Evolutionary conservation across 1,140 invertebrate species (phyloP).

Genomic region (Drosophila prosaltans): DNA sequence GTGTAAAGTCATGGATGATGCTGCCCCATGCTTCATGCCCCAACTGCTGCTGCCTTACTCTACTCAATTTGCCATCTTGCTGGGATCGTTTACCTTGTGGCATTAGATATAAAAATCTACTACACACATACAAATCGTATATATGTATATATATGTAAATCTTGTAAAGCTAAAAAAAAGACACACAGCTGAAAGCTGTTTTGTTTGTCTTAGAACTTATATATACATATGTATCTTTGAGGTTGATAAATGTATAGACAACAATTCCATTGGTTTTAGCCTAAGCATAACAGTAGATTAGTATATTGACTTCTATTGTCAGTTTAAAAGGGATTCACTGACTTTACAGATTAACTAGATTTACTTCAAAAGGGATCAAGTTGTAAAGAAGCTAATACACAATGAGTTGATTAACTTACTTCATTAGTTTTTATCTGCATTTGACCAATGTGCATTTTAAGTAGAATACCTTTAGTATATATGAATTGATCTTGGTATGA

Average conservation of each 20-base stretch:
- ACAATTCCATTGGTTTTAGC: conserved; percentile 20
- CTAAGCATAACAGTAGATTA: conserved; percentile 41
- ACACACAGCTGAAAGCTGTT: conserved; percentile 13
- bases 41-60: conserved; percentile 32
- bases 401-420: neutral
- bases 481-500: too few relatives aligned
- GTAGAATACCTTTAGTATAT: too few relatives aligned
- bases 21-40: conserved; percentile 34
- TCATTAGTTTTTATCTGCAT: too few relatives aligned
- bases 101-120: conserved; percentile 24
- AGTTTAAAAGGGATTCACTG: neutral
- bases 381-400: neutral
- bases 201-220: conserved; percentile 43
- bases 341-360: neutral
- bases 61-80: conserved; percentile 48
- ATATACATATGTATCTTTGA: neutral
- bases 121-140: neutral
- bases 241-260: neutral
- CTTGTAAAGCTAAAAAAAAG: conserved; percentile 42
- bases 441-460: too few relatives aligned
- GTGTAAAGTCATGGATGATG: conserved; percentile 69
- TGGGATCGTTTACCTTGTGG: conserved; percentile 55
- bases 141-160: conserved; percentile 46
- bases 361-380: neutral
- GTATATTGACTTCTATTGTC: conserved; percentile 27